A percentile compares a stretch with the other conserved stretches of the same genome.
Conservation (phyloP, 2,888 invertebrate genomes). For the Eupithecia vulgata region DNA sequence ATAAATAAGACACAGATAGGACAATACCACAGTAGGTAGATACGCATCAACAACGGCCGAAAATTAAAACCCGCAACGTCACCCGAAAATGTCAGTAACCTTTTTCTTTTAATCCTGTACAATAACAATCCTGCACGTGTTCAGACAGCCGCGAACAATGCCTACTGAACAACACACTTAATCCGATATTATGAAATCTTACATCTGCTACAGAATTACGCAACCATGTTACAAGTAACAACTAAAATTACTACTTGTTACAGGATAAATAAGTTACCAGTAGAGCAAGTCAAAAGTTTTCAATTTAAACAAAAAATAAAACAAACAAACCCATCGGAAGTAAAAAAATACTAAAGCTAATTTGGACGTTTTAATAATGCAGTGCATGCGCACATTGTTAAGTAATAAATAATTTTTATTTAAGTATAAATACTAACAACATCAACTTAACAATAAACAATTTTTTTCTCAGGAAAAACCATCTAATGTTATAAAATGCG, state of each 20-base stretch:
- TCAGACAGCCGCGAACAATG: constrained; percentile 46
- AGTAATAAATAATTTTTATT: no score
- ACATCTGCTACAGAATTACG: constrained; percentile 63
- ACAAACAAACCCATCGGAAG: no score
- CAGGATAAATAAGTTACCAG: background rate
- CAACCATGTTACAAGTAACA: constrained; percentile 40
- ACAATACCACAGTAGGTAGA: background rate
- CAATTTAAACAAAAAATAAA: background rate
- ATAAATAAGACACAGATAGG: no score
- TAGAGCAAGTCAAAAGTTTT: background rate
- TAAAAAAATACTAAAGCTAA: background rate
- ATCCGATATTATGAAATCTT: constrained; percentile 66
- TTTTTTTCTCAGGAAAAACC: no score
- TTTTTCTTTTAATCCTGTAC: constrained; percentile 21
- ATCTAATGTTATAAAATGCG: no score
- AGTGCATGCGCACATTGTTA: no score
- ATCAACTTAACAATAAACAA: no score
- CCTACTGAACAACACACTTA: constrained; percentile 48
- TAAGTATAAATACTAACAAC: no score
- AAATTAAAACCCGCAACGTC: constrained; percentile 7
- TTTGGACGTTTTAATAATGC: background rate
- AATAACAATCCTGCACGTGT: constrained; percentile 55
- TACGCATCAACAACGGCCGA: background rate
- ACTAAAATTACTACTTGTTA: constrained; percentile 24
- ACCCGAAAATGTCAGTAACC: constrained; percentile 23